Percentiles rank a stretch among this genome's conserved stretches.
These are phyloP conservation scores for Eudiplozoon nipponicum DNA, from an alignment of 2,888 invertebrate species.

Conservation along the genomic window DNA sequence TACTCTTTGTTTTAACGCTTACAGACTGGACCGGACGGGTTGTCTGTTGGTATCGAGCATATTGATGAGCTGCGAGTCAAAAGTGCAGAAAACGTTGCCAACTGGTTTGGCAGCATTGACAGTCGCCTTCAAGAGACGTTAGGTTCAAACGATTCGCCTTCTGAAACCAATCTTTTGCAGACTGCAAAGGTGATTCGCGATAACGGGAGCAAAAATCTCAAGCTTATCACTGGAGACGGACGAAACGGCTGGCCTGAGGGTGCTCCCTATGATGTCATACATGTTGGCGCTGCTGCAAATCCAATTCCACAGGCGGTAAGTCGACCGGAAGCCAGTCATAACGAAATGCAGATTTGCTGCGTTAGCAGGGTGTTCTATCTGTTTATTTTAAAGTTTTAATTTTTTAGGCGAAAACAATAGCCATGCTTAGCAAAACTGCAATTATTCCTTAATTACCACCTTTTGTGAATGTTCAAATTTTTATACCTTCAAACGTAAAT, in stretches of 20 bases:
- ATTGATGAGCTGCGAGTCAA: constrained; percentile 29
- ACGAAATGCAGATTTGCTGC: too few species aligned
- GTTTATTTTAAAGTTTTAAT: constrained; percentile 1
- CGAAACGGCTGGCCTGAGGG: constrained; percentile 22
- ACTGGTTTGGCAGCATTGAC: constrained; percentile 12
- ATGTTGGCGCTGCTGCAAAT: constrained; percentile 28
- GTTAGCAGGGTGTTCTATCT: too few species aligned
- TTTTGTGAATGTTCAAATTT: too few species aligned
- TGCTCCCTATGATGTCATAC: constrained; percentile 28
- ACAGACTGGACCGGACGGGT: constrained; percentile 25
- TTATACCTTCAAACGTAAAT: too few species aligned
- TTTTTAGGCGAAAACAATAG: constrained; percentile 4
- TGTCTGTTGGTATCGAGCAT: constrained; percentile 28
- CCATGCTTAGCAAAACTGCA: too few species aligned
- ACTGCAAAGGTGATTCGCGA: neutral
- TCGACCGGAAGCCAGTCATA: too few species aligned
- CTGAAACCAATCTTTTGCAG: too few species aligned
- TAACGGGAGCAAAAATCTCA: constrained; percentile 19
- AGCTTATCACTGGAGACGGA: constrained; percentile 26
- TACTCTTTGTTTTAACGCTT: too few species aligned
- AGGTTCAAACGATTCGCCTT: too few species aligned
- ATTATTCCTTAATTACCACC: too few species aligned
- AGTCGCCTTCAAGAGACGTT: neutral
- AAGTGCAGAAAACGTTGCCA: constrained; percentile 41
- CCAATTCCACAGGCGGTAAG: constrained; percentile 27